Conservation (phyloP, 2,888 invertebrate species). For the Coleophora flavipennella region DNA sequence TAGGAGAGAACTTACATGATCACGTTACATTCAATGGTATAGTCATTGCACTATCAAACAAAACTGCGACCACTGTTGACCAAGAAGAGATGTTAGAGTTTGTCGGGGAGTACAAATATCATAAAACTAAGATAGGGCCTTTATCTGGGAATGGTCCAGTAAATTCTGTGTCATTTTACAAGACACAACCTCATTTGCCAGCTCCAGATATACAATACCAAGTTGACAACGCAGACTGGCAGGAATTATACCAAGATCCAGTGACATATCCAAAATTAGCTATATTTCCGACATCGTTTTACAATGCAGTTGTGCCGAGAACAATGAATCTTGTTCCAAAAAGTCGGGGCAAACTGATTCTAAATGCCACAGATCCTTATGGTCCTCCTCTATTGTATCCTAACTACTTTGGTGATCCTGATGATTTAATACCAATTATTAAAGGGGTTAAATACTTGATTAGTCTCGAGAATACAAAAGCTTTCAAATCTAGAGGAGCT, state of each 20-base stretch:
- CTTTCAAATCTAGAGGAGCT: conserved; percentile 70
- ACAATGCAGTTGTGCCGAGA: conserved; percentile 70
- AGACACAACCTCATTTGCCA: conserved; percentile 51
- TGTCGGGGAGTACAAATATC: conserved; percentile 40
- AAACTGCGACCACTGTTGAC: conserved; percentile 52
- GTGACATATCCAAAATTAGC: conserved; percentile 22
- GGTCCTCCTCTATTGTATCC: conserved; percentile 80
- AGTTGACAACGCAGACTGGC: conserved; percentile 58
- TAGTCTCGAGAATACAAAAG: conserved; percentile 67
- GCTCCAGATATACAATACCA: conserved; percentile 76
- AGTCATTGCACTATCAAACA: conserved; percentile 62
- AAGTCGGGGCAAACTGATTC: conserved; percentile 73
- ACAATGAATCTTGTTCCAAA: conserved; percentile 73
- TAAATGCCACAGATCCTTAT: conserved; percentile 78
- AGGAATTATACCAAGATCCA: conserved; percentile 71
- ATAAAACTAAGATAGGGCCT: conserved; percentile 45
- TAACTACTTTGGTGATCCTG: conserved; percentile 72
- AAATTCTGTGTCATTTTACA: conserved; percentile 70
- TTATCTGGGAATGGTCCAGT: conserved; percentile 68
- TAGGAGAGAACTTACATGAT: conserved; percentile 53
- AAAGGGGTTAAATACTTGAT: conserved; percentile 73
- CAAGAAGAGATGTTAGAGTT: conserved; percentile 48
- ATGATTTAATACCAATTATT: conserved; percentile 73
- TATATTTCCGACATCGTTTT: conserved; percentile 70
- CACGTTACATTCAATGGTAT: conserved; percentile 57